Evolutionary conservation across 2,113 vertebrate genomes (phyloP), one percentile per base, ranked within the genome.

Genomic region (Diadophis punctatus): DNA sequence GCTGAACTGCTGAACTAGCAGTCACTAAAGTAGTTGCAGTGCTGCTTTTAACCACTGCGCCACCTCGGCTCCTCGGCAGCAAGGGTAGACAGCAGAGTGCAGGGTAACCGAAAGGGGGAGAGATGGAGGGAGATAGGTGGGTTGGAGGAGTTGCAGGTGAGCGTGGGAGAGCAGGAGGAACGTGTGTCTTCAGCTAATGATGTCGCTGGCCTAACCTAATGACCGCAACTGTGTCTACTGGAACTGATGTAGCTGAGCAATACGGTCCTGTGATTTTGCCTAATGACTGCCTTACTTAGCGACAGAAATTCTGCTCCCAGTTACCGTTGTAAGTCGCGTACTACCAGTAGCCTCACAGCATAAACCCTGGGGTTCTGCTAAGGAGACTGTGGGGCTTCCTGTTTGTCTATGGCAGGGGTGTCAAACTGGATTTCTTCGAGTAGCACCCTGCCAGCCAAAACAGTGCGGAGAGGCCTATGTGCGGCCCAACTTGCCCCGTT

Each of bases 381-480:
- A 34, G n/a, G 30, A 34, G 63, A 74, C 5, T 7, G 63, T 16
- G 30, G 30, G 30, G 5, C 1, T 7, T 68, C 12, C 63, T 34
- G 30, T 68, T n/a, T n/a, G 63, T 68, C 63, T 63, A 68, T 16
- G 30, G 55, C 6, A 22, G 55, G 55, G 20, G 20, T 1, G 55
- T 56, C 55, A 8, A 56, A 56, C 55, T 56, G 25, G 25, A 56
- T 56, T 56, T 23, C 22, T 23, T 23, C 2, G 22, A 23, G 53
- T 18, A 55, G 53, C 53, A 55, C 20, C 53, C 53, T 27, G 25
- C 0, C 25, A 10, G 23, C 20, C 18, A 55, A 55, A 55, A 55
- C 0, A 6, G 53, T 22, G 18, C 7, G 6, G 1, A 0, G 20
- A 1, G 20, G 6, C 1, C 6, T 20, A 22, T 12, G 11, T 12